Percentiles rank a stretch among this genome's conserved stretches.
These are phyloP conservation scores for Neoniphon sammara DNA, from an alignment of 2,797 vertebrate species.

Conservation along the genomic window DNA sequence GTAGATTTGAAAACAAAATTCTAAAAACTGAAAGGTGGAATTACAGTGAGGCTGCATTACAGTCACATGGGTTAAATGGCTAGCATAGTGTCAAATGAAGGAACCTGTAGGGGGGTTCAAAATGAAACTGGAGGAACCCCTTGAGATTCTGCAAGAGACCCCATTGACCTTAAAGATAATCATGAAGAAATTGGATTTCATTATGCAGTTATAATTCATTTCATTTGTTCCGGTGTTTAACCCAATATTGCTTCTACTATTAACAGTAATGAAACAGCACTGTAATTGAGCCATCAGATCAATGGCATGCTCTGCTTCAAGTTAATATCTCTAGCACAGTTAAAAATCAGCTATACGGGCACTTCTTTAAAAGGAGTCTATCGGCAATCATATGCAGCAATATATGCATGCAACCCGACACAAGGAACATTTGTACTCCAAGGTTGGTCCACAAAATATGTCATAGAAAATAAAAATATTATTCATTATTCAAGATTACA, in stretches of 20 bases:
- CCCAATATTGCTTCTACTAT: slow-evolving; percentile 36
- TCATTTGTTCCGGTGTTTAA: slow-evolving; percentile 54
- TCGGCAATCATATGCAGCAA: no score
- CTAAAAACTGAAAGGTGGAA: no score
- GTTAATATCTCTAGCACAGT: slow-evolving; percentile 22
- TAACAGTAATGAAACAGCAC: slow-evolving; percentile 51
- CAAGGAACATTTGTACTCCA: no score
- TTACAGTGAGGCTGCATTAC: no score
- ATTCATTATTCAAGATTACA: no score
- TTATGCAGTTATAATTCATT: slow-evolving; percentile 50
- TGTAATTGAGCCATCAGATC: slow-evolving; percentile 42
- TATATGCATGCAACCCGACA: no score
- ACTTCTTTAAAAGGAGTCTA: not conserved
- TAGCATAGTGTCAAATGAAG: no score
- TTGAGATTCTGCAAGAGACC: slow-evolving; percentile 17
- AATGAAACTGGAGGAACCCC: slow-evolving; percentile 14
- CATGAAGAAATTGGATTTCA: slow-evolving; percentile 40
- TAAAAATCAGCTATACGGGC: slow-evolving; percentile 4
- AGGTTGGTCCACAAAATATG: no score
- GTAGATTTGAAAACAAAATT: no score
- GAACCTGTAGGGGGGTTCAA: not conserved
- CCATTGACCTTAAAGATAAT: slow-evolving; percentile 38
- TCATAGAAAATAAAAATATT: no score
- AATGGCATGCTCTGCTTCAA: slow-evolving; percentile 22
- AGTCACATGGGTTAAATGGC: no score